Conservation (phyloP, 2,113 vertebrate species). For the Ceyx margarethae region DNA sequence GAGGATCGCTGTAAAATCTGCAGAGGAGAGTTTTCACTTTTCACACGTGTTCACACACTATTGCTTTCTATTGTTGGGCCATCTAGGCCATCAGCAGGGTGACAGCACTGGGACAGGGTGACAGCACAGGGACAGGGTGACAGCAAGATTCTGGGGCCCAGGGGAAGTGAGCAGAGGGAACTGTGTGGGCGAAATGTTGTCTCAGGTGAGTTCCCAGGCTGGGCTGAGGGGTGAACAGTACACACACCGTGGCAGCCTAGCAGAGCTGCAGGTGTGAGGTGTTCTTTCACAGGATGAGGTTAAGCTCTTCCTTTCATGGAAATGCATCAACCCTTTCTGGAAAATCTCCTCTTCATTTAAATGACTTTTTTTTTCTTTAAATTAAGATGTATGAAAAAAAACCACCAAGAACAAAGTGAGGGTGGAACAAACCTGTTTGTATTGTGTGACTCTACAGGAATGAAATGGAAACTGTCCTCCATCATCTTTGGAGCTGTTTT, state of each 20-base stretch:
- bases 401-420: not conserved
- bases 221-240: not conserved
- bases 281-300: conserved; percentile 66
- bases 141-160: not conserved
- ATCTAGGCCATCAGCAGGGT: not conserved
- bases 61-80: not conserved
- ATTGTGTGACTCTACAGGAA: not conserved
- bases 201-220: not conserved
- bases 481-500: not conserved
- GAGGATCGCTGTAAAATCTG: not conserved
- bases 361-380: not conserved
- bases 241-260: not conserved
- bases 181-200: conserved; percentile 38
- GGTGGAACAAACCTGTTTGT: not conserved
- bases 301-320: conserved; percentile 62
- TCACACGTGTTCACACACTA: not conserved
- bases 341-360: conserved; percentile 13
- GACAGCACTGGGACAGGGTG: not conserved
- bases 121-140: accelerated
- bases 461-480: conserved; percentile 1
- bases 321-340: conserved; percentile 15
- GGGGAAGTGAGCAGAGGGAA: conserved; percentile 41
- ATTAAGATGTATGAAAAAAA: not conserved
- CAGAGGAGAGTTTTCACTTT: not conserved
- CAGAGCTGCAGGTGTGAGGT: not conserved